These are phyloP conservation scores for Myrmophylax atrothorax DNA, from an alignment of 2,113 vertebrate genomes.

Conservation along the genomic window DNA sequence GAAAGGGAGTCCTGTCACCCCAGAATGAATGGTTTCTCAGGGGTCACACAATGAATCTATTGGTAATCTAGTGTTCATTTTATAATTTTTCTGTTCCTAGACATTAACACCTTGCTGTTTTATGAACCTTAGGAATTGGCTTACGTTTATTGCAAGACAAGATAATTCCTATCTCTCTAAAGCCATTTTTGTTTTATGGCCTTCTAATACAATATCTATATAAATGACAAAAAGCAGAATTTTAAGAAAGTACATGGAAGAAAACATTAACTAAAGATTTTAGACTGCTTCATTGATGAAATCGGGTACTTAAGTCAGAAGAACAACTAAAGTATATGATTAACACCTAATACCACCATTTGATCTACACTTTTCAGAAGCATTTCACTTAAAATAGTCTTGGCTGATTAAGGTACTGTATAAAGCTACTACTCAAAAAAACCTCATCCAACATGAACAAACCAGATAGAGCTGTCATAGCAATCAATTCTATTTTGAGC, in stretches of 20 bases:
- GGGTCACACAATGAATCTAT: not conserved
- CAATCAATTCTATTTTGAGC: not conserved
- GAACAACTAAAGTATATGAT: not conserved
- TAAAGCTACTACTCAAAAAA: not conserved
- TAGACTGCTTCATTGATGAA: not conserved
- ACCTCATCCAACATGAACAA: not conserved
- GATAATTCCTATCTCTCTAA: not conserved
- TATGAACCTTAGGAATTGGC: not conserved
- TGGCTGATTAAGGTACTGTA: not conserved
- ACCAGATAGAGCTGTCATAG: not conserved
- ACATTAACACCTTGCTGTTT: not conserved
- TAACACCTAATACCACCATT: not conserved
- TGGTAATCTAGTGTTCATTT: not conserved
- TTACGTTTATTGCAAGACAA: not conserved
- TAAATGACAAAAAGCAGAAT: not conserved
- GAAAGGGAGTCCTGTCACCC: not conserved
- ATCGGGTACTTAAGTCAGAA: not conserved
- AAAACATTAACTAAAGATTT: not conserved
- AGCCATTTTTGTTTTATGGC: not conserved
- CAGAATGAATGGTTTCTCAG: not conserved
- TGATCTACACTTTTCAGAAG: not conserved
- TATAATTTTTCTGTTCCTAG: not conserved
- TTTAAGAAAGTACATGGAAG: not conserved
- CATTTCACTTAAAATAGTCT: not conserved
- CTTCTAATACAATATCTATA: not conserved